Percentiles rank a stretch among this genome's conserved stretches.
Conservation (phyloP, 2,113 vertebrate species). For the Melanocharis versteri region DNA sequence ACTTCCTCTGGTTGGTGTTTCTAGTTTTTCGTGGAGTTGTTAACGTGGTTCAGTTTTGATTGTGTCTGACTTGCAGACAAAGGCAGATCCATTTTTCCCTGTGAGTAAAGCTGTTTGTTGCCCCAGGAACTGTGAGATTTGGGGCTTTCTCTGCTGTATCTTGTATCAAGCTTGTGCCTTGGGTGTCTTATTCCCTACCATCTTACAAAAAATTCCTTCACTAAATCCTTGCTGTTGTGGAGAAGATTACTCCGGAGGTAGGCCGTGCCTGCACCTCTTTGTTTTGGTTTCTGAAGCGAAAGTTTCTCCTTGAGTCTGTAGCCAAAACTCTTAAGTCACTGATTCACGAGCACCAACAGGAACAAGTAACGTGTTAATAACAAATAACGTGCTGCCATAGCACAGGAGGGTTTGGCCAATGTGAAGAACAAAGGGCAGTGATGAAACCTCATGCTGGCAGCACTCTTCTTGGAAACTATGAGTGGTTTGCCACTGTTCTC, state of each 20-base stretch:
- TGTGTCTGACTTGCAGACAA: neutral
- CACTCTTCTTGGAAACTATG: accelerated
- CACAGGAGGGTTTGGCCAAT: neutral
- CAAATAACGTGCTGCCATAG: neutral
- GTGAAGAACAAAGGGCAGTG: neutral
- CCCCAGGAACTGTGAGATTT: neutral
- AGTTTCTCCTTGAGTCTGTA: neutral
- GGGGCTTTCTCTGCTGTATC: neutral
- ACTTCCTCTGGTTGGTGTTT: neutral
- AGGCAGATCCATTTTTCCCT: neutral
- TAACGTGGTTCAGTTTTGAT: neutral
- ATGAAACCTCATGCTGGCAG: neutral
- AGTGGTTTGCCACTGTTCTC: neutral
- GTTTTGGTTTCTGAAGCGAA: neutral
- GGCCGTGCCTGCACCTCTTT: neutral
- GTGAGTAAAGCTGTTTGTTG: neutral
- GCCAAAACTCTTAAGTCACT: neutral
- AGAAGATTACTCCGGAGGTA: neutral
- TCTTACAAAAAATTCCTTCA: neutral
- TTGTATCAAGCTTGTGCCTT: neutral
- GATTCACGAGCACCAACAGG: neutral
- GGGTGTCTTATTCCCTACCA: neutral
- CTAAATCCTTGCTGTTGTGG: neutral
- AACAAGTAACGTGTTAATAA: neutral
- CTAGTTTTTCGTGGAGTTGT: neutral